phyloP scores from a whole-genome alignment of 2,113 vertebrate species.

The Hucho hucho region DNA sequence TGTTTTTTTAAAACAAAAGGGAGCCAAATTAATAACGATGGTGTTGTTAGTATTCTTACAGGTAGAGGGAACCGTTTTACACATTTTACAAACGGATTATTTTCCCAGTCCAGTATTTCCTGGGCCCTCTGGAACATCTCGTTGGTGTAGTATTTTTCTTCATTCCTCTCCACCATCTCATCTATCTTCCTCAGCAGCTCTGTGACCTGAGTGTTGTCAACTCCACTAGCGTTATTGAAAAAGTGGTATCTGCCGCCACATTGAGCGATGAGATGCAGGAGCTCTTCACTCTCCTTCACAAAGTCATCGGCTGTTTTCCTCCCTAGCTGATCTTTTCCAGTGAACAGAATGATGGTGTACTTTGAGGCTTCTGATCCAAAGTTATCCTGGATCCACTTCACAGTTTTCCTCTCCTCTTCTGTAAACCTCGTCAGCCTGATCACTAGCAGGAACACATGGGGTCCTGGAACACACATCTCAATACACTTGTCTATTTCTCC shows the following conservation, averaged over 20 bases:
- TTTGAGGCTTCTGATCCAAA: conserved; percentile 28
- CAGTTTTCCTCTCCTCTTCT: too few species aligned
- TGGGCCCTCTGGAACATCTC: conserved; percentile 13
- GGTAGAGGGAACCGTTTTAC: too few species aligned
- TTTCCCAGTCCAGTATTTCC: background rate
- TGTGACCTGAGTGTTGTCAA: conserved; percentile 11
- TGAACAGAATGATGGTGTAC: conserved; percentile 48
- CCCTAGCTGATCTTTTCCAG: conserved; percentile 31
- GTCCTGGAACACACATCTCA: too few species aligned
- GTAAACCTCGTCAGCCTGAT: too few species aligned
- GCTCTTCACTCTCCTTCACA: background rate
- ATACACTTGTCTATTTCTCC: conserved; percentile 30
- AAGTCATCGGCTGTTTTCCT: background rate
- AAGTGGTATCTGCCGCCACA: conserved; percentile 15
- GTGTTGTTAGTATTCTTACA: too few species aligned
- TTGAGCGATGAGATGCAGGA: background rate
- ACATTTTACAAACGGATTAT: too few species aligned
- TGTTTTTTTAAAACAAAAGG: too few species aligned
- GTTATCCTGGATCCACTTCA: too few species aligned
- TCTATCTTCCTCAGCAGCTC: conserved; percentile 15
- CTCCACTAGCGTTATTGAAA: conserved; percentile 20
- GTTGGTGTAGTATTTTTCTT: conserved; percentile 17
- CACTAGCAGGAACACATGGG: too few species aligned
- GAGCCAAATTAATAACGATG: too few species aligned
- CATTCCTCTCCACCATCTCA: conserved; percentile 6